Evolutionary conservation across 2,113 vertebrate species (phyloP).

Genomic region (Carassius carassius): DNA sequence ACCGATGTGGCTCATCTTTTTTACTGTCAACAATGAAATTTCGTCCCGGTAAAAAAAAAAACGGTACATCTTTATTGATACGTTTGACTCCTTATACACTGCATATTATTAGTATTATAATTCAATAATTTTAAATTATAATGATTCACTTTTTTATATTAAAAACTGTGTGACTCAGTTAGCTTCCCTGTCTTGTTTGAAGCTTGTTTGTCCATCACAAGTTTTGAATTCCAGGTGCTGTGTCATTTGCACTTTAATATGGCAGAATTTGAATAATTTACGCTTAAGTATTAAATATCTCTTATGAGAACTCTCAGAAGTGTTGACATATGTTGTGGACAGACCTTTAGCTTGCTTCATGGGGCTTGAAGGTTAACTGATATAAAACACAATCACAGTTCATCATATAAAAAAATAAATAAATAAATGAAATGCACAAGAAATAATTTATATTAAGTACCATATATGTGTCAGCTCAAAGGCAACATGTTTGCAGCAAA

Average conservation of each 20-base stretch:
- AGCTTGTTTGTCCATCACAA: neutral
- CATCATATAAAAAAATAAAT: neutral
- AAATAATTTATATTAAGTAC: neutral
- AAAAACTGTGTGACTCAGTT: neutral
- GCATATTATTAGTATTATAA: neutral
- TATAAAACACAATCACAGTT: neutral
- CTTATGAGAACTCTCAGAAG: neutral
- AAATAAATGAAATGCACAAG: neutral
- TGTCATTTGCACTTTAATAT: neutral
- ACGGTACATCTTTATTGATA: neutral
- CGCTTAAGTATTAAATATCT: neutral
- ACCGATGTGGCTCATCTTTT: neutral
- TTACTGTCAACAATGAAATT: neutral
- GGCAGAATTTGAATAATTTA: neutral
- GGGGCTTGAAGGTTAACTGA: neutral
- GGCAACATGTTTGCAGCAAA: neutral
- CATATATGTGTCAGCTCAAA: neutral
- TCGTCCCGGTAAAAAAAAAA: neutral
- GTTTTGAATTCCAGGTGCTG: neutral
- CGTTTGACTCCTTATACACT: neutral
- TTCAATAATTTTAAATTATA: neutral
- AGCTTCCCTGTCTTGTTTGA: neutral
- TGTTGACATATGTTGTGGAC: neutral
- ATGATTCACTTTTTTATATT: neutral
- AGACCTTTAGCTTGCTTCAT: neutral